phyloP scores from a whole-genome alignment of 2,113 vertebrate genomes.

The Mionectes macconnelli region DNA sequence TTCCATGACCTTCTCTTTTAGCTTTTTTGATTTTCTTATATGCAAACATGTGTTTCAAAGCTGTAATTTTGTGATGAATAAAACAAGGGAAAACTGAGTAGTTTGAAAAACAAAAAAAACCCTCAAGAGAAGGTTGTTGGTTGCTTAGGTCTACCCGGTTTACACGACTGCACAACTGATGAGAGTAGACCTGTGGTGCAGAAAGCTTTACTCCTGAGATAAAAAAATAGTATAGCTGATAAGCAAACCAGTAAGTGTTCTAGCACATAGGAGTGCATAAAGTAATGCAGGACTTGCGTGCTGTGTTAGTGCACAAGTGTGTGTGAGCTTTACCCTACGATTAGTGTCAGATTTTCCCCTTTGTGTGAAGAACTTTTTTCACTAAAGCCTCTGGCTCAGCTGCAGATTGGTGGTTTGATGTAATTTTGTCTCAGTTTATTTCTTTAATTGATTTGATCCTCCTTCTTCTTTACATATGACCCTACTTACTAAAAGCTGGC shows the following conservation, averaged over 20 bases:
- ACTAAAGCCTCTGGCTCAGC: constrained; percentile 26
- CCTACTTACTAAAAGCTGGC: constrained; percentile 27
- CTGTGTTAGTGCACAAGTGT: neutral
- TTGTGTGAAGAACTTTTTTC: neutral
- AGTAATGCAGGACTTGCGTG: neutral
- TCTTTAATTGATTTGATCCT: constrained; percentile 49
- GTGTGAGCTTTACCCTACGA: neutral
- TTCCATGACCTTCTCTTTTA: constrained; percentile 59
- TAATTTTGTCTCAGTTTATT: constrained; percentile 40
- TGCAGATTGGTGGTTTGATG: neutral
- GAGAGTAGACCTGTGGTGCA: neutral
- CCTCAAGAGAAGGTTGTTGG: neutral
- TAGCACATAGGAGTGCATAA: neutral
- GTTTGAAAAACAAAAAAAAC: constrained; percentile 7
- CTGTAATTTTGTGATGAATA: neutral
- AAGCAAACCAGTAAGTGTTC: neutral
- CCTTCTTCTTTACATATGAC: neutral
- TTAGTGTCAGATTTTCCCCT: constrained; percentile 19
- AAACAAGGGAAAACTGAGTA: neutral
- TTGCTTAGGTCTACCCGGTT: neutral
- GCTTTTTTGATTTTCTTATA: constrained; percentile 36
- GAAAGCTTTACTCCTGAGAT: neutral
- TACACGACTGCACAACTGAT: neutral
- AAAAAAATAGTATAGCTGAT: neutral
- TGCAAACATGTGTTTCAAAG: constrained; percentile 43